Conservation (phyloP, 2,113 vertebrate genomes). For the Silurus meridionalis region DNA sequence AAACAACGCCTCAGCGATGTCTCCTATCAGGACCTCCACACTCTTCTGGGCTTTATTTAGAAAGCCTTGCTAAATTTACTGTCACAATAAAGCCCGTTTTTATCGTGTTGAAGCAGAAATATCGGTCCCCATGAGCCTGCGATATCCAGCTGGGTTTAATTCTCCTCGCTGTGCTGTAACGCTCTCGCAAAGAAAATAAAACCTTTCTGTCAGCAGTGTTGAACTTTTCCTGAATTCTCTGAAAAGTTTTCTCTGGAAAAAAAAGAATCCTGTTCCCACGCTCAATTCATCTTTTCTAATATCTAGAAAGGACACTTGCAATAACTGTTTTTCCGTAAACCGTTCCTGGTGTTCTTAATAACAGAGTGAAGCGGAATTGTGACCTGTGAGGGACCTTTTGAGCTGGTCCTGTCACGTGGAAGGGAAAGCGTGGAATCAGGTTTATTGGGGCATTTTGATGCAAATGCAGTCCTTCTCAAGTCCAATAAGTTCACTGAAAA, state of each 20-base stretch:
- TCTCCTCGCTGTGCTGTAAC: slow-evolving; percentile 27
- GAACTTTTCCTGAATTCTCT: neutral
- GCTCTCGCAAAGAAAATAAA: neutral
- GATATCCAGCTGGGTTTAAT: neutral
- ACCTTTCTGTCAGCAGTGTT: neutral
- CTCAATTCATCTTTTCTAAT: slow-evolving; percentile 28
- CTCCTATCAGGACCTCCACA: neutral
- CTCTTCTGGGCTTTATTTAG: neutral
- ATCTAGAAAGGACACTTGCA: slow-evolving; percentile 28
- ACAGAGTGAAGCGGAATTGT: neutral
- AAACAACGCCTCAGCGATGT: neutral
- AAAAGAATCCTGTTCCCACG: neutral
- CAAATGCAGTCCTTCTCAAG: neutral
- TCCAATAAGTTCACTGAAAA: neutral
- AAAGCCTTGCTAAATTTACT: slow-evolving; percentile 25
- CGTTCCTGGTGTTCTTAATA: slow-evolving; percentile 26
- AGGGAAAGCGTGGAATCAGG: neutral
- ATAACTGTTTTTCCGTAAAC: slow-evolving; percentile 20
- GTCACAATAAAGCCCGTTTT: slow-evolving; percentile 19
- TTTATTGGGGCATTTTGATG: neutral
- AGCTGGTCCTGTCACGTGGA: neutral
- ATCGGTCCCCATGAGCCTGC: neutral
- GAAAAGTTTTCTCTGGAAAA: neutral
- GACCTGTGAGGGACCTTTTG: slow-evolving; percentile 7
- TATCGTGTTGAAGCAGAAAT: slow-evolving; percentile 7